Evolutionary conservation across 2,888 invertebrate genomes (phyloP).

Genomic region (Ceriagrion tenellum): DNA sequence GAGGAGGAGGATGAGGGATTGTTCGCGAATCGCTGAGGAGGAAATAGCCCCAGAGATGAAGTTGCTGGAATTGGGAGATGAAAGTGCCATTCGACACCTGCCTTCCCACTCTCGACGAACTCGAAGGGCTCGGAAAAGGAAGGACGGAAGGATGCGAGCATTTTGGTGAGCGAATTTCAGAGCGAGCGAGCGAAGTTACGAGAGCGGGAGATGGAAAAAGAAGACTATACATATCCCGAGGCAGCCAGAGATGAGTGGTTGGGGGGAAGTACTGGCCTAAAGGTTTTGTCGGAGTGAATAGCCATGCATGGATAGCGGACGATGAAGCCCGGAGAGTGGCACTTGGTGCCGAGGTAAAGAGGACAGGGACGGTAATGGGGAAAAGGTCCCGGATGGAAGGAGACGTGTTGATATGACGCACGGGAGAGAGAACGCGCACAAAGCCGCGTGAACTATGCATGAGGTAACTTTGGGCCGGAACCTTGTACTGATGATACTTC

Average conservation of each 20-base stretch:
- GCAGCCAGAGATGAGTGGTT: no score
- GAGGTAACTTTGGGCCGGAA: neutral
- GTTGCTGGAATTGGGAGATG: neutral
- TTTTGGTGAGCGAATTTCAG: no score
- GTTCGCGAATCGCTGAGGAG: neutral
- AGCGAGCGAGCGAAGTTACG: neutral
- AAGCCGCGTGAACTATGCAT: neutral
- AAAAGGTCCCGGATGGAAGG: neutral
- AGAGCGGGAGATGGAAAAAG: neutral
- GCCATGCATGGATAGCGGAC: neutral
- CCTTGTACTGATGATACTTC: neutral
- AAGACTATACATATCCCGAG: no score
- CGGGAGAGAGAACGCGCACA: no score
- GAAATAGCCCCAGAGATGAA: conserved; percentile 16
- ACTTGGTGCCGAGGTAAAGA: neutral
- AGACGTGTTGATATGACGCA: no score
- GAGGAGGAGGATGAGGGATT: neutral
- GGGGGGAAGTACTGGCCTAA: no score
- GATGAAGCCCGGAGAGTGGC: neutral
- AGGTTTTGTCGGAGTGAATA: neutral
- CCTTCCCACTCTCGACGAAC: neutral
- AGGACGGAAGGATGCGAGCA: neutral
- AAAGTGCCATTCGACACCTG: neutral
- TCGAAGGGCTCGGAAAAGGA: neutral
- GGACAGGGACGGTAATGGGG: neutral